Base-by-base conservation (phyloP, 2,113 vertebrate species). In the Aramus guarauna region DNA sequence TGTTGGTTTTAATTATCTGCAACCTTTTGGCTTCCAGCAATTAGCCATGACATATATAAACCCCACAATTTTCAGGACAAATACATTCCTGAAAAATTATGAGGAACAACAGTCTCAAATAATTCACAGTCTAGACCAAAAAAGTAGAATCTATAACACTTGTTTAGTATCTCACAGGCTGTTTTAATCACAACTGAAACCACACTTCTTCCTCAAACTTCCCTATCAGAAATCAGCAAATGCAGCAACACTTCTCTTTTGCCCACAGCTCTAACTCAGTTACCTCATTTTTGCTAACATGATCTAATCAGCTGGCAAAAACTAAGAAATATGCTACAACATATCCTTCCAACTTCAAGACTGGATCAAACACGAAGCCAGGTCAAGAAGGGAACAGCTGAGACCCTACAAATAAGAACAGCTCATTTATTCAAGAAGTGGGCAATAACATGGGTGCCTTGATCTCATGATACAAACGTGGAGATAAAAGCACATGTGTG, bases 401-500 rank as follows among this genome's bases (percentile, higher is more conserved):
- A 81, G 67, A 60, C 16, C 15, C 23, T 32, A 12, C 29, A 64
- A 64, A n/a, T 4, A 14, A 8, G 36, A 75, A 37, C 37, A 62
- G 2, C 22, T 64, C 27, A 26, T 23, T 62, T 19, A 32, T 1
- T 43, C 9, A 14, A 58, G 50, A 47, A 52, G 22, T 0, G 1
- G 15, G 29, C 4, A 3, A 6, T 13, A 24, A 37, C 3, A 45
- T 5, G 1, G 6, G 14, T 66, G 60, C 34, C 45, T 56, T 34
- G 34, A 21, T 53, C 24, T 58, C 9, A 0, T 5, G 1, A 5
- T 4, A 52, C 7, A 47, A 24, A 47, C 0, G 2, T 20, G 10
- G 36, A 81, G 15, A 17, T 6, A n/a, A 43, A 56, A 36, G 13
- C 18, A 34, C 2, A 0, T 0, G 3, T 7, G 7, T 27, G 7